Evolutionary conservation across 2,888 invertebrate genomes (phyloP).

Genomic region (Brenthis hecate): DNA sequence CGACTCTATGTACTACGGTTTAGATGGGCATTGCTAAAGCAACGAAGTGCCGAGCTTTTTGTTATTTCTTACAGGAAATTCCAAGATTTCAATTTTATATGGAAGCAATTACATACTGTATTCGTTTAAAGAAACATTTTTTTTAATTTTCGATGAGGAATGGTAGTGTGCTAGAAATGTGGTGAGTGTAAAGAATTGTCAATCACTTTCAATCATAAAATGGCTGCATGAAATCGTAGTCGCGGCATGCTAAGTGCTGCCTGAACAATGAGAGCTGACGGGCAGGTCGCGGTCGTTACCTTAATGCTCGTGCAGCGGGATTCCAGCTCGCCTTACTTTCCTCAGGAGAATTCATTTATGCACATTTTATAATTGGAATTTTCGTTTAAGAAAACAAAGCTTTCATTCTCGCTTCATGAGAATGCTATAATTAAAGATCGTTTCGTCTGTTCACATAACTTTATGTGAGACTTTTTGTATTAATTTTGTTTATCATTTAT

Average conservation of each 20-base stretch:
- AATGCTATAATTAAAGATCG: constrained; percentile 37
- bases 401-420: constrained; percentile 37
- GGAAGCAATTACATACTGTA: constrained; percentile 43
- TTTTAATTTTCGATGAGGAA: constrained; percentile 16
- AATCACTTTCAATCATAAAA: constrained; percentile 54
- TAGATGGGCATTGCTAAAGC: constrained; percentile 47
- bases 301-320: constrained; percentile 60
- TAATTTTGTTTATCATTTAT: constrained; percentile 26
- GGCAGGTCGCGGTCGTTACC: constrained; percentile 62
- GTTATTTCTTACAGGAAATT: constrained; percentile 64
- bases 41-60: constrained; percentile 54
- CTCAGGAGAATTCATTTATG: constrained; percentile 58
- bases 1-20: constrained; percentile 54
- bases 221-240: constrained; percentile 54
- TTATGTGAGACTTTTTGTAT: constrained; percentile 32
- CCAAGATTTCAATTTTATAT: constrained; percentile 66
- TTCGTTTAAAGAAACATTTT: constrained; percentile 22
- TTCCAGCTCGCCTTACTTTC: constrained; percentile 66
- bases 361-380: constrained; percentile 42
- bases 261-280: constrained; percentile 70
- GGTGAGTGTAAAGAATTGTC: constrained; percentile 44
- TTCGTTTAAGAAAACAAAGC: constrained; percentile 40
- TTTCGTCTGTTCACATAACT: constrained; percentile 36
- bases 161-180: constrained; percentile 26
- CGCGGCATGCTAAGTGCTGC: constrained; percentile 61